Base-by-base conservation (phyloP, 2,888 invertebrate species). In the Agrilus mali region DNA sequence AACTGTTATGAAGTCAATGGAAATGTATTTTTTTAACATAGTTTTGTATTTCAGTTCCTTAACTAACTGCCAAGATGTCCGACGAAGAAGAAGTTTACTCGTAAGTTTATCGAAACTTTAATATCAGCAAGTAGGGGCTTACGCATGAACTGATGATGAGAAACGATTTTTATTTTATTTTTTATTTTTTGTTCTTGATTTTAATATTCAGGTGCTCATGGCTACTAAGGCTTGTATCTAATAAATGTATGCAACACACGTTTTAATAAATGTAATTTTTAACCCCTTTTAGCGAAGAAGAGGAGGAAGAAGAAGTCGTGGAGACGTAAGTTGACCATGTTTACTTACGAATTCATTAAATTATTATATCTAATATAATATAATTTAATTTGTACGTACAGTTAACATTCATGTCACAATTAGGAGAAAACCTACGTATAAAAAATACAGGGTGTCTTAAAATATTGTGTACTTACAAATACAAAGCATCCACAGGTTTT, bases 41-140 rank as follows among this genome's bases (percentile, higher is more conserved):
- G 8, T 55, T 57, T 60, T 54, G 59, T 55, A 63, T 59, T 75
- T 73, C 69, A 77, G 77, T 70, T 38, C 33, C 35, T 70, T 75
- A 73, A 73, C 66, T 66, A 70, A 67, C 71, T 70, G 73, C 71
- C 78, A 84, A 71, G 78, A 89, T 89, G 89, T 89, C 89, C 76
- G 89, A 89, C 79, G 89, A 89, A 71, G 89, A 89, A 74, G 88
- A 88, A 78, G 75, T 75, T 65, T 89, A 89, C 78, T 88, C 89
- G 89, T 89, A 77, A 89, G 89, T 88, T 1, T 27, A 76, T 47
- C 48, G 38, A 40, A 37, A 22, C 36, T 36, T 22, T 45, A 44
- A 46, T 38, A 42, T 51, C 46, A 47, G 40, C 39, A 31, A 45
- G 15, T 33, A 50, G 49, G 43, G 36, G 49, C 47, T 50, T 45